Evolutionary conservation across 2,888 invertebrate genomes (phyloP).

Genomic region (Hydrotaea diabolus): DNA sequence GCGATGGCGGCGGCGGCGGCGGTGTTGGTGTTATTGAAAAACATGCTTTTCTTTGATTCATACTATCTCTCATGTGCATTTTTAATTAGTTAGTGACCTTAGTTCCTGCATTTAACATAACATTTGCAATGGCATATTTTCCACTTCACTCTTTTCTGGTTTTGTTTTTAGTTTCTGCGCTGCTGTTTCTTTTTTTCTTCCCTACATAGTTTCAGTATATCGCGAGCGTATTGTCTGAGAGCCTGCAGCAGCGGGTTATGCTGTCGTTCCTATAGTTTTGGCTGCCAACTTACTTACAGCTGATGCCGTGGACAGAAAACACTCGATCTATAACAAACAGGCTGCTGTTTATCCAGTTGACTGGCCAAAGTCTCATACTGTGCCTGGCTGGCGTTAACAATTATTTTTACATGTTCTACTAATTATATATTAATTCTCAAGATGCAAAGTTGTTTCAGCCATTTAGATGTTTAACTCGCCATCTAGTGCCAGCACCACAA

Average conservation of each 20-base stretch:
- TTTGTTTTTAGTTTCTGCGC: background rate
- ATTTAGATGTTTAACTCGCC: conserved; percentile 25
- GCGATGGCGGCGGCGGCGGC: background rate
- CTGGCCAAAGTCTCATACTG: conserved; percentile 53
- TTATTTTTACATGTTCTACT: conserved; percentile 66
- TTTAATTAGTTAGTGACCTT: conserved; percentile 70
- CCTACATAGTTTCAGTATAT: no score
- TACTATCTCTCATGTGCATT: conserved; percentile 65
- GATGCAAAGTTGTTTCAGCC: conserved; percentile 36
- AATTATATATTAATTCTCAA: conserved; percentile 64
- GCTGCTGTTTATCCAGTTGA: conserved; percentile 59
- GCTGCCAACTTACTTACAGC: background rate
- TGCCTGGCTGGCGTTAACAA: conserved; percentile 66
- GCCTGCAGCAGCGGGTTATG: background rate
- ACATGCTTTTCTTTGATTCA: conserved; percentile 50
- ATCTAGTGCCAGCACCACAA: background rate
- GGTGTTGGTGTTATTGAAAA: conserved; percentile 23
- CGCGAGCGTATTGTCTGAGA: background rate
- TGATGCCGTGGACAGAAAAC: background rate
- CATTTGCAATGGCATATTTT: conserved; percentile 54
- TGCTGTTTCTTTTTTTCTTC: no score
- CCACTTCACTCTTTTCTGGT: background rate
- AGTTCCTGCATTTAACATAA: conserved; percentile 67
- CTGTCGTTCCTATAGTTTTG: conserved; percentile 7
- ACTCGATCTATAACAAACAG: conserved; percentile 15